Percentiles rank a stretch among this genome's conserved stretches.
Conservation (phyloP, 35 echinoderm and acorn worm genomes). For the Lytechinus variegatus region DNA sequence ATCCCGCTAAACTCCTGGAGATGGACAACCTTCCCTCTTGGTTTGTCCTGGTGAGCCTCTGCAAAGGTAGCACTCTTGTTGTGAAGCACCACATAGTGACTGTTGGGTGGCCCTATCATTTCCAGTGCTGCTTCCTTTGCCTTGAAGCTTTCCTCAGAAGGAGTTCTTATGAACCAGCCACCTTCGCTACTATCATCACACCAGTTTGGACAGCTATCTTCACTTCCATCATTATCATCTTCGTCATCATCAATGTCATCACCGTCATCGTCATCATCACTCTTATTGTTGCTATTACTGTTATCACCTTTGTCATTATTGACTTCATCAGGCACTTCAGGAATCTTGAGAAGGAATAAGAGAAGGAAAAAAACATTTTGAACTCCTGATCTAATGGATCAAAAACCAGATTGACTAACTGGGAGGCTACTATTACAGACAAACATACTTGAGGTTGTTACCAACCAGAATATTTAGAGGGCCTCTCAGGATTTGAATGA, state of each 20-base stretch:
- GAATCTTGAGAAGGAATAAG: background rate
- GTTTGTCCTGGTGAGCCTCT: slow-evolving; percentile 11
- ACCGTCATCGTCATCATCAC: background rate
- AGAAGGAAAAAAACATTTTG: background rate
- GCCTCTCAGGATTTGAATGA: too few relatives aligned
- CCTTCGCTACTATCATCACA: background rate
- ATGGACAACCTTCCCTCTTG: slow-evolving; percentile 68
- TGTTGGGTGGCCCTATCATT: slow-evolving; percentile 63
- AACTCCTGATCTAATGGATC: background rate
- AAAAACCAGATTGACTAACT: too few relatives aligned
- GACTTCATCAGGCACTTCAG: background rate
- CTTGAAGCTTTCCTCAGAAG: slow-evolving; percentile 52
- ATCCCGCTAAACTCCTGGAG: slow-evolving; percentile 68
- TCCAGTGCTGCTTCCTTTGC: slow-evolving; percentile 48
- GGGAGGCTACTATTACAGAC: too few relatives aligned
- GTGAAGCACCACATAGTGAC: slow-evolving; percentile 61
- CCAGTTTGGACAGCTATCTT: background rate
- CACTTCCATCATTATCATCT: background rate
- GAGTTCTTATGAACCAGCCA: background rate
- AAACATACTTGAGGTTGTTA: too few relatives aligned
- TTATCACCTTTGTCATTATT: background rate
- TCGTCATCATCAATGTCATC: background rate
- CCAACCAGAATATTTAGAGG: too few relatives aligned
- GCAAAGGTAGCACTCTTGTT: slow-evolving; percentile 47
- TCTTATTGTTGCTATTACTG: background rate